Conservation (phyloP, 1,140 invertebrate species). For the Bradynema listronoti region DNA sequence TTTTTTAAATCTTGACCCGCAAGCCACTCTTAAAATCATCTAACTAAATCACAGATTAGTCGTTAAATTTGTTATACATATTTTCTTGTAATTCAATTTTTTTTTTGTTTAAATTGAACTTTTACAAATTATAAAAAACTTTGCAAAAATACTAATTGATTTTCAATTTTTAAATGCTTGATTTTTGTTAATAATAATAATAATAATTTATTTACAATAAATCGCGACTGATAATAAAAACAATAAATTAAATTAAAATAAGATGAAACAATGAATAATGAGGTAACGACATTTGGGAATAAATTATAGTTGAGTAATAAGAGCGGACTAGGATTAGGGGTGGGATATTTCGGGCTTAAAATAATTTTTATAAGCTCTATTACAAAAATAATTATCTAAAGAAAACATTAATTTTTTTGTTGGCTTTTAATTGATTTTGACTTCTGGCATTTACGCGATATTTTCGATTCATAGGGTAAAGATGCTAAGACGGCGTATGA, state of each 20-base stretch:
- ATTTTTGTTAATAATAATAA: not conserved
- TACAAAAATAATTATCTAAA: too few species aligned
- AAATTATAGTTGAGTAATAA: too few species aligned
- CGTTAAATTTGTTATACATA: not conserved
- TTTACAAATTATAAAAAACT: too few species aligned
- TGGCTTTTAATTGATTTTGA: not conserved
- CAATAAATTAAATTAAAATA: too few species aligned
- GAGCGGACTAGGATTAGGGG: too few species aligned
- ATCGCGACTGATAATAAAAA: too few species aligned
- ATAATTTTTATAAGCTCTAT: too few species aligned
- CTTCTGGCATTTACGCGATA: not conserved
- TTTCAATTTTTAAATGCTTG: not conserved
- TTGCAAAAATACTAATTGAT: not conserved
- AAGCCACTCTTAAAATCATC: not conserved
- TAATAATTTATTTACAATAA: too few species aligned
- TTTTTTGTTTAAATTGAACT: not conserved
- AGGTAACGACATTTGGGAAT: too few species aligned
- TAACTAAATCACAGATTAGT: not conserved
- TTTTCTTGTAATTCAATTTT: slow-evolving; percentile 1
- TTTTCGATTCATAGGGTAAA: slow-evolving; percentile 14
- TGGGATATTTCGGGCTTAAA: too few species aligned
- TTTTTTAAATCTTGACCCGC: slow-evolving; percentile 6
- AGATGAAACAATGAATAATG: too few species aligned
- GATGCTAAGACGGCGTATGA: slow-evolving; percentile 2
- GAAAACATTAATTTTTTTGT: not conserved